Evolutionary conservation across 2,888 invertebrate genomes (phyloP).

Genomic region (Patella ulyssiponensis): DNA sequence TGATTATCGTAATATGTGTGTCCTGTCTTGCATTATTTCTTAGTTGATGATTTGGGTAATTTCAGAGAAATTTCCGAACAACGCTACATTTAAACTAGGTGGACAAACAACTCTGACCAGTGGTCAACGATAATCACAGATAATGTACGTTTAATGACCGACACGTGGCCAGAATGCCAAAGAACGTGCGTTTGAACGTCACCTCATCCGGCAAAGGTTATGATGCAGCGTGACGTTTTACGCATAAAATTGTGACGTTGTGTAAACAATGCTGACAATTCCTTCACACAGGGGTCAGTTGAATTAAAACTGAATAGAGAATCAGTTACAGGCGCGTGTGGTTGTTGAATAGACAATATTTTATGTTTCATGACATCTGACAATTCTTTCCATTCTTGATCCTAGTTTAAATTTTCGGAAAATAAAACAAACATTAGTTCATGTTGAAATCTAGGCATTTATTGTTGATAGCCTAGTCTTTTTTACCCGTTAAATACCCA

Average conservation of each 20-base stretch:
- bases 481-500: too few species aligned
- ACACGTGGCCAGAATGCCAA: background rate
- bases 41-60: too few species aligned
- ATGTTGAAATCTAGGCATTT: too few species aligned
- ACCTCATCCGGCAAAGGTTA: background rate
- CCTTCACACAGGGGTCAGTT: background rate
- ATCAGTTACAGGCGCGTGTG: background rate
- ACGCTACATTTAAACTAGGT: too few species aligned
- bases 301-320: constrained; percentile 1
- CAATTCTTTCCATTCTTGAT: background rate
- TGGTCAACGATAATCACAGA: background rate
- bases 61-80: too few species aligned
- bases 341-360: background rate
- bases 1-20: too few species aligned
- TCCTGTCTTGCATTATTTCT: too few species aligned
- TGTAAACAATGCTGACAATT: constrained; percentile 1
- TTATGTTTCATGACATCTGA: constrained; percentile 2
- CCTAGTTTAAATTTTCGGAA: background rate
- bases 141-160: constrained; percentile 8
- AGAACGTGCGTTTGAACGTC: constrained; percentile 7
- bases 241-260: background rate
- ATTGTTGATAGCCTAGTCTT: too few species aligned
- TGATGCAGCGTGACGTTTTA: background rate
- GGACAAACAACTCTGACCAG: background rate
- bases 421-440: too few species aligned